phyloP scores from a whole-genome alignment of 2,113 vertebrate species.

The Girardinichthys multiradiatus region DNA sequence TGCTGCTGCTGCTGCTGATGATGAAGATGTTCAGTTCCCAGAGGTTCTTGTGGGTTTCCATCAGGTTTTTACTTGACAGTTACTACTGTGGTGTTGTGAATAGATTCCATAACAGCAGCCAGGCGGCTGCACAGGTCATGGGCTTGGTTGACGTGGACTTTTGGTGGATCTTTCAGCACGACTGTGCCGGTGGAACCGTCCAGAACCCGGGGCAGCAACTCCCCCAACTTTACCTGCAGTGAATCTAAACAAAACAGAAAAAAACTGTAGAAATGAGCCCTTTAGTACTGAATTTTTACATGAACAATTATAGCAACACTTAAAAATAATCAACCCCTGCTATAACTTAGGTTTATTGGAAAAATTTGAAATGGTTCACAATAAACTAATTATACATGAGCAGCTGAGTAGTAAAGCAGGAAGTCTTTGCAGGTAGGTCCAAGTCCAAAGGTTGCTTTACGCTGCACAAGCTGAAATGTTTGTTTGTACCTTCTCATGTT shows the following conservation, averaged over 20 bases:
- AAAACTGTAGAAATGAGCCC: neutral
- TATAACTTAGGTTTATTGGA: no score
- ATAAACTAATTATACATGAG: no score
- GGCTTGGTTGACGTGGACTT: slow-evolving; percentile 88
- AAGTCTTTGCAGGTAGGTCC: no score
- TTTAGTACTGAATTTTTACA: rapidly evolving
- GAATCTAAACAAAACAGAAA: slow-evolving; percentile 76
- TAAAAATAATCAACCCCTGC: no score
- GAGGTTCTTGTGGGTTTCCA: neutral
- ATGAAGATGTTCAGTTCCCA: neutral
- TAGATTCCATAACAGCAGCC: slow-evolving; percentile 94
- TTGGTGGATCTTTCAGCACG: slow-evolving; percentile 92
- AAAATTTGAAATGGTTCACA: no score
- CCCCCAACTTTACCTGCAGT: slow-evolving; percentile 88
- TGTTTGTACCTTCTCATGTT: neutral
- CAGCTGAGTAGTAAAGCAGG: no score
- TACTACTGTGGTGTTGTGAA: slow-evolving; percentile 86
- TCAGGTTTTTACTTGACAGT: slow-evolving; percentile 80
- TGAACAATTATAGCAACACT: no score
- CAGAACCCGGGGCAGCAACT: slow-evolving; percentile 93
- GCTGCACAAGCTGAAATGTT: no score
- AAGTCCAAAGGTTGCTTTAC: no score
- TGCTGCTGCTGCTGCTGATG: slow-evolving; percentile 5
- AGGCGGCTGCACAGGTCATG: slow-evolving; percentile 95
- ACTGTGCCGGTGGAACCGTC: slow-evolving; percentile 88